These are phyloP conservation scores for Echinarachnius parma DNA, from an alignment of 53 echinoderm and acorn worm species.

Conservation along the genomic window DNA sequence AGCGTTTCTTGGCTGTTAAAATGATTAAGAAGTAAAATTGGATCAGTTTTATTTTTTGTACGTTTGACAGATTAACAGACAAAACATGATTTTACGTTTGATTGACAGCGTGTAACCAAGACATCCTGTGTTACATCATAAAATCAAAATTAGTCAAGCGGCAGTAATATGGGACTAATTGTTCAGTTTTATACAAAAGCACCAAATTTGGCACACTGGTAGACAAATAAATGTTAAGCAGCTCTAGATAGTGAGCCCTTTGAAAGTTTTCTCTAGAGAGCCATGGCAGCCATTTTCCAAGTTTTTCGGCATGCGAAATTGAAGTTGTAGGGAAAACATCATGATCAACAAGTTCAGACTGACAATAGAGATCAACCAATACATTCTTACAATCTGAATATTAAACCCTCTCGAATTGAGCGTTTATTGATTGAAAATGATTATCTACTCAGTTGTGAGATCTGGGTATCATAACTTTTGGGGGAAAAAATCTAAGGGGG, in stretches of 20 bases:
- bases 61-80: slow-evolving; percentile 1
- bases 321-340: background rate
- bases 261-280: slow-evolving; percentile 14
- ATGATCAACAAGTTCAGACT: slow-evolving; percentile 1
- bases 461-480: slow-evolving; percentile 12
- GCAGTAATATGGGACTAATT: slow-evolving; percentile 2
- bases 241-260: slow-evolving; percentile 7
- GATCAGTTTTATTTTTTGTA: background rate
- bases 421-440: slow-evolving; percentile 3
- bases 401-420: slow-evolving; percentile 4
- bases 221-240: slow-evolving; percentile 3
- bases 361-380: slow-evolving; percentile 4
- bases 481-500: slow-evolving; percentile 9
- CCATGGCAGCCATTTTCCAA: slow-evolving; percentile 12
- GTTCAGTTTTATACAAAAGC: slow-evolving; percentile 3
- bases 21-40: slow-evolving; percentile 15
- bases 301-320: slow-evolving; percentile 7
- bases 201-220: no score
- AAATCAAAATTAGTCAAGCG: slow-evolving; percentile 9
- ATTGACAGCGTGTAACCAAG: slow-evolving; percentile 9
- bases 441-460: background rate
- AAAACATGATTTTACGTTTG: slow-evolving; percentile 12
- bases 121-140: slow-evolving; percentile 14
- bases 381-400: background rate
- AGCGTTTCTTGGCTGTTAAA: slow-evolving; percentile 19